phyloP scores from a whole-genome alignment of 2,888 invertebrate species.

The Kryphioiulus occultus region DNA sequence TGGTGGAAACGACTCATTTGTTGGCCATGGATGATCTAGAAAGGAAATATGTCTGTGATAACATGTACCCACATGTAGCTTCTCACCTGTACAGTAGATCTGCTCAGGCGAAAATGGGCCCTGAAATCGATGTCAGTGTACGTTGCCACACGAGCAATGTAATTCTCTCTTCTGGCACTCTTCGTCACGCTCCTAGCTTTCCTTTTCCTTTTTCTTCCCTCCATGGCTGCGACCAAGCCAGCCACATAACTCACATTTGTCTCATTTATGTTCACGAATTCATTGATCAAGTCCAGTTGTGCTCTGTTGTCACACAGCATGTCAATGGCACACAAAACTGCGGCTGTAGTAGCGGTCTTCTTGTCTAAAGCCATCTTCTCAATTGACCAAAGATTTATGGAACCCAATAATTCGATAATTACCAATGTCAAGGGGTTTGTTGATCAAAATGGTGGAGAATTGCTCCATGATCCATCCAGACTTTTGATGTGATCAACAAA shows the following conservation, averaged over 20 bases:
- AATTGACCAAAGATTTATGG: too few relatives aligned
- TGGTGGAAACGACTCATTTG: too few relatives aligned
- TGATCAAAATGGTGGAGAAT: too few relatives aligned
- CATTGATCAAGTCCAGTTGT: background rate
- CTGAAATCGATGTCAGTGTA: background rate
- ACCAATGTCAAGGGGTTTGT: too few relatives aligned
- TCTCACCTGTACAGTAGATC: background rate
- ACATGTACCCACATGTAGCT: background rate
- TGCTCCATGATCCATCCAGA: too few relatives aligned
- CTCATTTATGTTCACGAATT: background rate
- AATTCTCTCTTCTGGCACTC: conserved; percentile 18
- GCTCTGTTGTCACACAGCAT: conserved; percentile 22
- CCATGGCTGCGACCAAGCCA: background rate
- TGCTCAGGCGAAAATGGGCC: conserved; percentile 4
- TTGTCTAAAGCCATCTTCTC: background rate
- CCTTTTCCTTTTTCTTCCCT: conserved; percentile 21
- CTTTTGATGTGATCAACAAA: too few relatives aligned
- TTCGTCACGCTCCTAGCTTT: background rate
- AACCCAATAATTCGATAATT: too few relatives aligned
- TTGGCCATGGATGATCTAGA: background rate
- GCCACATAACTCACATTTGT: background rate
- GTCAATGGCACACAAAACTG: background rate
- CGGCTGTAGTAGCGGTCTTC: background rate
- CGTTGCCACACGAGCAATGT: background rate
- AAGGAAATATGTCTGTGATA: background rate